Base-by-base conservation (phyloP, 2,113 vertebrate species). In the Cettia cetti region DNA sequence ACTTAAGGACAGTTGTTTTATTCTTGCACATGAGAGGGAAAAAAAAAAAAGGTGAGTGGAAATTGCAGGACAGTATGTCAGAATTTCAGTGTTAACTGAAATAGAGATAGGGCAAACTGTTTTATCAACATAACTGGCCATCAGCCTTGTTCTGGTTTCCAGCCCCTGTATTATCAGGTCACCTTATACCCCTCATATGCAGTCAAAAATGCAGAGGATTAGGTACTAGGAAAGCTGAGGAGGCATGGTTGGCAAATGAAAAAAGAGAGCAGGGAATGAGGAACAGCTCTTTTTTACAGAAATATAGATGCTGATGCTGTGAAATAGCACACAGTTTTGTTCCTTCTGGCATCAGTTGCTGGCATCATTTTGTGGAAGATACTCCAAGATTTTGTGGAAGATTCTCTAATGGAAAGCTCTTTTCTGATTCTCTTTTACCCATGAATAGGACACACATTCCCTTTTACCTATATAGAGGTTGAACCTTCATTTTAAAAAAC, bases 21-120 rank as follows among this genome's bases (percentile, higher is more conserved):
- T 68, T 66, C 63, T 79, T 79, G 27, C 17, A 44, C 0, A 0
- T 22, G 16, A 4, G 9, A 11, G 1, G 7, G 5, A 52, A 40
- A 50, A 44, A 60, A 57, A 39, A 35, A 15, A 79, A 54, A 17
- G 2, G 8, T 27, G 10, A 92, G 42, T 54, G 35, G 40, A 78
- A 90, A 81, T 63, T 77, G 15, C 39, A 57, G 54, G 44, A 37
- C 59, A 35, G 44, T 42, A 30, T 82, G 75, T 76, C 71, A 80
- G 59, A 83, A 90, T 66, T 88, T 74, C 75, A 63, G 4, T 45
- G 45, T 49, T 68, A 87, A 60, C 64, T 52, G 54, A 86, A 88
- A 83, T 5, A 60, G 42, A 80, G 42, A 74, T 50, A 80, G 63
- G 68, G 27, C 20, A 78, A 89, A 35, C 24, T 86, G 18, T 31